A percentile compares a stretch with the other conserved stretches of the same genome.
Evolutionary conservation across 2,888 invertebrate genomes (phyloP).

Genomic region (Hirtodrosophila histrioides): DNA sequence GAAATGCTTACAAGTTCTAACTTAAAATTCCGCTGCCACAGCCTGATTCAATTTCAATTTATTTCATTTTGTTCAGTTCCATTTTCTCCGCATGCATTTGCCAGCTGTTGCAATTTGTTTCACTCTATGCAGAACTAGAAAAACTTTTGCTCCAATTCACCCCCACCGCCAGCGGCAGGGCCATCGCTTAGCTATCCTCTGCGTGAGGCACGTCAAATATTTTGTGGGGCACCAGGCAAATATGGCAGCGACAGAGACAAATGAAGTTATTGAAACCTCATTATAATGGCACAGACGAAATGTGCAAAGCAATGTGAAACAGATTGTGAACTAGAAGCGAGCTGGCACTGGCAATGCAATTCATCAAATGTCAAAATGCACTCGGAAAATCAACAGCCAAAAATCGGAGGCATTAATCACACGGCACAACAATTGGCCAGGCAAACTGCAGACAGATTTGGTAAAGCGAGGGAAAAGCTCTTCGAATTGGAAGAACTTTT

Average conservation of each 20-base stretch:
- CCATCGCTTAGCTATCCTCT: neutral
- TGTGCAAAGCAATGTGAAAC: constrained; percentile 38
- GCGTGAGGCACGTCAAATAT: constrained; percentile 10
- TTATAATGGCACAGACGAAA: constrained; percentile 63
- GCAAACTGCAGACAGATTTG: constrained; percentile 7
- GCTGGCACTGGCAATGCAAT: constrained; percentile 57
- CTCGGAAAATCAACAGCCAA: constrained; percentile 73
- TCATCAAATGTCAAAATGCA: constrained; percentile 77
- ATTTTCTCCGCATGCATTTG: constrained; percentile 12
- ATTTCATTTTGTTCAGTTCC: constrained; percentile 8
- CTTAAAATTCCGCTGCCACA: no score
- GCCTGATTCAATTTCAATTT: constrained; percentile 7
- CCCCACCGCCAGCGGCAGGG: no score
- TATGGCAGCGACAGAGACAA: constrained; percentile 74
- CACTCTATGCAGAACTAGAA: constrained; percentile 31
- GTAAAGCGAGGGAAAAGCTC: constrained; percentile 30
- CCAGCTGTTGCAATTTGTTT: constrained; percentile 45
- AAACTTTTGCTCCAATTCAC: constrained; percentile 15
- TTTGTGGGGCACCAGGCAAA: constrained; percentile 46
- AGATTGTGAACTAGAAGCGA: constrained; percentile 18
- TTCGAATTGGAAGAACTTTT: constrained; percentile 51
- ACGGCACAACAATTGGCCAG: constrained; percentile 54
- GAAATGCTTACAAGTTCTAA: no score
- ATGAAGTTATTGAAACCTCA: constrained; percentile 79
- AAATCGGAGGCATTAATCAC: constrained; percentile 70